A percentile compares a stretch with the other conserved stretches of the same genome.
Evolutionary conservation across 2,797 vertebrate genomes (phyloP).

Genomic region (Enteromius anoplus): DNA sequence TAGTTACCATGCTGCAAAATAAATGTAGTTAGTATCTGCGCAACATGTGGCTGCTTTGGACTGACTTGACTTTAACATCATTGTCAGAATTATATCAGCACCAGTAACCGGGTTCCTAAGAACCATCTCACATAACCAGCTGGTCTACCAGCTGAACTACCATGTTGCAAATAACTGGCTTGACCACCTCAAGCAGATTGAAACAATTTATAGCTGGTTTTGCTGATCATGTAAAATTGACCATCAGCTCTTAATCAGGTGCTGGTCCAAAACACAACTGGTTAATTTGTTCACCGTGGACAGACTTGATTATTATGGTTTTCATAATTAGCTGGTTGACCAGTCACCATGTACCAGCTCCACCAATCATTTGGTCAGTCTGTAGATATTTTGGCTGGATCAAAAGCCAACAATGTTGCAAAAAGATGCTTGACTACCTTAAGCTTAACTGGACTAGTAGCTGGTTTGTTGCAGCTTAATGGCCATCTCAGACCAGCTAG

Average conservation of each 20-base stretch:
- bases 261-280: neutral
- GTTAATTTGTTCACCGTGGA: neutral
- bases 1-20: neutral
- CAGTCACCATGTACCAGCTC: neutral
- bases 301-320: neutral
- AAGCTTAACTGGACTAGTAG: neutral
- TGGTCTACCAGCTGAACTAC: neutral
- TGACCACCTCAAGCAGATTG: neutral
- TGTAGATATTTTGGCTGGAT: neutral
- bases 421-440: neutral
- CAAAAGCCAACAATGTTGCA: neutral
- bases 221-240: neutral
- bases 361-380: neutral
- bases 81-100: neutral
- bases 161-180: neutral
- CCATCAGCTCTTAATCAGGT: neutral
- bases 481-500: neutral
- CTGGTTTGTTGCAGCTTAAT: constrained; percentile 5
- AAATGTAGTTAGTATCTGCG: neutral
- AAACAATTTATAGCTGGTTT: neutral
- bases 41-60: neutral
- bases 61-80: neutral
- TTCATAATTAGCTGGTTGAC: neutral
- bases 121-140: neutral
- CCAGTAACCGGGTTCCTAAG: neutral